phyloP scores from a whole-genome alignment of 2,888 invertebrate species.

The Eristalis pertinax region DNA sequence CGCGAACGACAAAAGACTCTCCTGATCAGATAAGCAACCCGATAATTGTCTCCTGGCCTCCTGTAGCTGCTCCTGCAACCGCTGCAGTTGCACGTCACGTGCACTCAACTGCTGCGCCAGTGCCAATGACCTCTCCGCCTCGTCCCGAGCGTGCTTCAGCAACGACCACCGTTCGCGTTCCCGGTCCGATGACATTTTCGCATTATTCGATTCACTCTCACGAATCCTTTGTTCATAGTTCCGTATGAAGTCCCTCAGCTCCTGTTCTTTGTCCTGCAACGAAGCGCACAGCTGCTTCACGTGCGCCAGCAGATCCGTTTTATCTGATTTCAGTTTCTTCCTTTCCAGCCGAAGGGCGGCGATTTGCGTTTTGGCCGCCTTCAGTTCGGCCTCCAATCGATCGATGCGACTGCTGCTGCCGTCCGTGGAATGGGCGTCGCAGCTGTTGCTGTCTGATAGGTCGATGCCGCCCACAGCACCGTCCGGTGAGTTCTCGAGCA shows the following conservation, averaged over 20 bases:
- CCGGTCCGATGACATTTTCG: conserved; percentile 85
- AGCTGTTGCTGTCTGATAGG: conserved; percentile 78
- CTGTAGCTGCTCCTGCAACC: conserved; percentile 91
- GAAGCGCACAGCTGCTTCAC: conserved; percentile 97
- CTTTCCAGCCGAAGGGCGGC: conserved; percentile 93
- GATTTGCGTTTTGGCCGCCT: conserved; percentile 79
- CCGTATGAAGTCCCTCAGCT: conserved; percentile 95
- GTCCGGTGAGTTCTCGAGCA: conserved; percentile 84
- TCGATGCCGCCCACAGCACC: conserved; percentile 83
- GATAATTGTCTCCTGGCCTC: conserved; percentile 91
- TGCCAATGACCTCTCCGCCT: conserved; percentile 92
- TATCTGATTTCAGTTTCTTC: conserved; percentile 95
- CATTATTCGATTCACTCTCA: conserved; percentile 87
- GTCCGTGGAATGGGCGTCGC: conserved; percentile 81
- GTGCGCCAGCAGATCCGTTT: conserved; percentile 95
- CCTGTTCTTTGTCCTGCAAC: conserved; percentile 96
- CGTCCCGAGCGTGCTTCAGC: conserved; percentile 93
- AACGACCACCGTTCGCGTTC: conserved; percentile 95
- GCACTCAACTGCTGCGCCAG: conserved; percentile 93
- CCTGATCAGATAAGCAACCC: conserved; percentile 92
- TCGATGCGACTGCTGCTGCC: conserved; percentile 81
- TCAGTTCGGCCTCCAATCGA: conserved; percentile 82
- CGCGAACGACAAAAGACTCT: conserved; percentile 88
- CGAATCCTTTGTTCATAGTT: conserved; percentile 96
- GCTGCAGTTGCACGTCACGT: conserved; percentile 92